Evolutionary conservation across 1,140 invertebrate species (phyloP).

Genomic region (Trichonephila clavipes): DNA sequence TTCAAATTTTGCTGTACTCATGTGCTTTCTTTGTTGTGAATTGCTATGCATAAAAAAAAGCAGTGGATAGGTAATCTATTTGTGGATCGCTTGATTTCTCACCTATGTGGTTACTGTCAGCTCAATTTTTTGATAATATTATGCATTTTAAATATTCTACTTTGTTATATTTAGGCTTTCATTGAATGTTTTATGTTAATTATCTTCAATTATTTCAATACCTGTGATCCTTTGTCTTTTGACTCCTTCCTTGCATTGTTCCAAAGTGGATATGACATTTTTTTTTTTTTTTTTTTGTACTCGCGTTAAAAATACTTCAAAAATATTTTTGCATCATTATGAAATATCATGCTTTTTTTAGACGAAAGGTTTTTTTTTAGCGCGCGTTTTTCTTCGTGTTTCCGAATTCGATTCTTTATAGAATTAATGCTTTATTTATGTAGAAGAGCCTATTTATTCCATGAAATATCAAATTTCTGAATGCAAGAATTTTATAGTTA

Average conservation of each 20-base stretch:
- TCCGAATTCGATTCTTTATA: too few species aligned
- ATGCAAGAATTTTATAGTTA: not conserved
- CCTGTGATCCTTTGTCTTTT: constrained; percentile 69
- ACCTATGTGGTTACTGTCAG: not conserved
- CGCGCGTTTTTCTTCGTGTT: too few species aligned
- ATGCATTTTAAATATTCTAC: not conserved
- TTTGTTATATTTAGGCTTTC: not conserved
- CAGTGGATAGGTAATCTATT: constrained; percentile 20
- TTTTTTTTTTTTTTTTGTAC: constrained; percentile 24
- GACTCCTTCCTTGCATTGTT: constrained; percentile 21
- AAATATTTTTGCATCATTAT: not conserved
- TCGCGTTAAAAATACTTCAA: not conserved
- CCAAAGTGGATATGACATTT: not conserved
- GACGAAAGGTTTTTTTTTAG: too few species aligned
- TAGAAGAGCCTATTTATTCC: not conserved
- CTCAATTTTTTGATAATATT: constrained; percentile 5
- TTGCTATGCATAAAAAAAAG: constrained; percentile 29
- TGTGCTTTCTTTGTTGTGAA: constrained; percentile 63
- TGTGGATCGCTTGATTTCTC: not conserved
- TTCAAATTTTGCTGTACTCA: not conserved
- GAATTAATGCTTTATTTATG: not conserved
- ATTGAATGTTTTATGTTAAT: not conserved
- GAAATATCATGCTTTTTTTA: not conserved
- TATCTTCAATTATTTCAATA: constrained; percentile 30
- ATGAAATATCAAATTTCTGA: not conserved